These are phyloP conservation scores for Nesidiocoris tenuis DNA, from an alignment of 2,888 invertebrate species.

Conservation along the genomic window DNA sequence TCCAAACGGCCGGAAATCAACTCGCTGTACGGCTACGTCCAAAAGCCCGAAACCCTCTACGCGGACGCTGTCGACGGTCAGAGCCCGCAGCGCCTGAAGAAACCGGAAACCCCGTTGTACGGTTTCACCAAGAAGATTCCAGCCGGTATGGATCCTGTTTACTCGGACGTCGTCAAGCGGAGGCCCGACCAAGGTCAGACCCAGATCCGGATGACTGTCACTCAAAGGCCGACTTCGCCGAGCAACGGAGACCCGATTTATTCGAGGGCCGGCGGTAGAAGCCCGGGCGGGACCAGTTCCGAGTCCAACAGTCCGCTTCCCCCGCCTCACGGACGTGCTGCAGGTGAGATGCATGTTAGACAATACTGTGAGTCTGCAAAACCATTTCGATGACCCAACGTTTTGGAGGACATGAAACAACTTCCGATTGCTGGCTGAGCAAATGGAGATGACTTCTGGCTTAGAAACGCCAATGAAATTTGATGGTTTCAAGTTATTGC, in stretches of 20 bases:
- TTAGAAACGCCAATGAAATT: too few species aligned
- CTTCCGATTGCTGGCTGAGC: too few species aligned
- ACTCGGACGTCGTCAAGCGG: not conserved
- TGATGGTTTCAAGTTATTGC: too few species aligned
- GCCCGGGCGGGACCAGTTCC: slow-evolving; percentile 28
- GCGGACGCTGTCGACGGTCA: not conserved
- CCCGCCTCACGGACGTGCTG: not conserved
- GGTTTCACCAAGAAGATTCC: not conserved
- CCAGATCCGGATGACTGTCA: not conserved
- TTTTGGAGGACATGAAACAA: too few species aligned
- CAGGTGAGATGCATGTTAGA: too few species aligned
- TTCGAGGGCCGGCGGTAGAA: slow-evolving; percentile 30
- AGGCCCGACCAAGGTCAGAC: not conserved
- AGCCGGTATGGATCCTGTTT: not conserved
- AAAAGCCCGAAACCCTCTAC: not conserved
- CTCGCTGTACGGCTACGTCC: slow-evolving; percentile 8
- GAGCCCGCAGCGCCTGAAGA: not conserved
- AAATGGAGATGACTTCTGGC: too few species aligned
- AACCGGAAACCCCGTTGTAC: not conserved
- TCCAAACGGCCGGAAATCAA: slow-evolving; percentile 12
- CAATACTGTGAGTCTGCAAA: too few species aligned
- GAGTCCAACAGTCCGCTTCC: slow-evolving; percentile 32
- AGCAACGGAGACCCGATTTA: slow-evolving; percentile 27
- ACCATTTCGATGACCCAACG: too few species aligned
- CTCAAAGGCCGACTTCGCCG: slow-evolving; percentile 21